Percentiles rank a stretch among this genome's conserved stretches.
Evolutionary conservation across 1,140 invertebrate genomes (phyloP).

Genomic region (Cydia strobilella): DNA sequence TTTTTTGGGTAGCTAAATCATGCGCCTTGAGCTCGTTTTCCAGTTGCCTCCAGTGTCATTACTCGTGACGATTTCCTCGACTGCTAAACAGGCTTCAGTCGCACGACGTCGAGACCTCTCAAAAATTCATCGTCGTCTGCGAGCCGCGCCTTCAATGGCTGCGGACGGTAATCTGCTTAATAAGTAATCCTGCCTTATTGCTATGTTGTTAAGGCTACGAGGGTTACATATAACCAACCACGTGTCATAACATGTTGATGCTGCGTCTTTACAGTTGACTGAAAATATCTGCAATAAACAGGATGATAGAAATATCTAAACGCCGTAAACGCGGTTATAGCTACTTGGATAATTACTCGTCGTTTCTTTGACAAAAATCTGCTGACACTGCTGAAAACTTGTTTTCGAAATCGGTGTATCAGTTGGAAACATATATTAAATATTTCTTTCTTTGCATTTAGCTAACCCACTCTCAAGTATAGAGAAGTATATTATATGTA

Average conservation of each 20-base stretch:
- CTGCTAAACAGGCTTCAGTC: conserved; percentile 59
- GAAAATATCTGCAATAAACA: too few relatives aligned
- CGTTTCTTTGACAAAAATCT: too few relatives aligned
- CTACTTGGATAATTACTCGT: too few relatives aligned
- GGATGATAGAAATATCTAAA: too few relatives aligned
- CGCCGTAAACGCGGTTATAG: too few relatives aligned
- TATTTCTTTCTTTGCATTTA: too few relatives aligned
- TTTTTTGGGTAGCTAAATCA: background rate
- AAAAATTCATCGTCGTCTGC: conserved; percentile 77
- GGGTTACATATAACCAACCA: background rate
- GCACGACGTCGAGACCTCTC: conserved; percentile 69
- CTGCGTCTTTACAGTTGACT: too few relatives aligned
- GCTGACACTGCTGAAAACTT: too few relatives aligned
- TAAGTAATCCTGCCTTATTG: conserved; percentile 26
- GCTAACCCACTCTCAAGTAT: too few relatives aligned
- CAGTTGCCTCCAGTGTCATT: conserved; percentile 14
- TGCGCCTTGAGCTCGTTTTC: background rate
- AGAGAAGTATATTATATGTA: too few relatives aligned
- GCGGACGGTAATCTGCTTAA: conserved; percentile 33
- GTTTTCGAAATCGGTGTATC: too few relatives aligned
- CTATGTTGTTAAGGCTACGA: background rate
- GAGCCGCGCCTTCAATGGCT: conserved; percentile 35
- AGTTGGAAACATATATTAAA: too few relatives aligned
- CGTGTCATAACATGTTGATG: background rate
- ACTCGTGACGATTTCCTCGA: background rate